phyloP scores from a whole-genome alignment of 2,797 vertebrate species.

The Varecia variegata region DNA sequence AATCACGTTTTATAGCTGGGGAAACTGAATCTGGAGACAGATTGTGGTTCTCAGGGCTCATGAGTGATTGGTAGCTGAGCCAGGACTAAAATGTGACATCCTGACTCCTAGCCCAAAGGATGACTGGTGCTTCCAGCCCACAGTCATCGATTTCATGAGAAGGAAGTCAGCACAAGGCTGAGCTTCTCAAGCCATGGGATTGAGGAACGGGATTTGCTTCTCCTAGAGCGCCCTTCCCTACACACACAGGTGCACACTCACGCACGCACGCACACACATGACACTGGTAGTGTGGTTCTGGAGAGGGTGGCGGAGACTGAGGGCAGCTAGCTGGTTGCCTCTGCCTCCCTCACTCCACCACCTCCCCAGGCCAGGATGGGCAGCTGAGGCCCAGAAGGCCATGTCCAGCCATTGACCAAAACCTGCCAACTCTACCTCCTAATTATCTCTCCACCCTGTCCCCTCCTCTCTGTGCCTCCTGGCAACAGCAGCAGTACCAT shows the following conservation, averaged over 20 bases:
- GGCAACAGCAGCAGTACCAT: neutral
- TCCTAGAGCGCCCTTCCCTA: neutral
- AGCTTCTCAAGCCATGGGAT: neutral
- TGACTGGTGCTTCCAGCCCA: neutral
- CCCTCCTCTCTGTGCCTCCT: neutral
- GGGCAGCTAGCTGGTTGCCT: neutral
- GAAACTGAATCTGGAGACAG: neutral
- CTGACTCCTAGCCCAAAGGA: neutral
- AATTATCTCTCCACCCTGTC: neutral
- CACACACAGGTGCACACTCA: neutral
- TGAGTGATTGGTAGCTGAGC: neutral
- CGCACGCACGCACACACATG: neutral
- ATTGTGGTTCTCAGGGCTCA: neutral
- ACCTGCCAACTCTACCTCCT: neutral
- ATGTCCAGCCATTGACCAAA: neutral
- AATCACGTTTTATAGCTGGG: neutral
- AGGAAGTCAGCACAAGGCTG: neutral
- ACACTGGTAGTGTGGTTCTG: neutral
- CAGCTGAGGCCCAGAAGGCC: neutral
- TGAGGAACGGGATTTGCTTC: neutral
- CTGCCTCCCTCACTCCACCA: neutral
- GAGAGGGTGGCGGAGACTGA: neutral
- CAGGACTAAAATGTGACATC: neutral
- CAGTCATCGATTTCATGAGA: neutral
- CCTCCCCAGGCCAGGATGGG: neutral